Evolutionary conservation across 2,888 invertebrate genomes (phyloP).

Genomic region (Charanyca ferruginea): DNA sequence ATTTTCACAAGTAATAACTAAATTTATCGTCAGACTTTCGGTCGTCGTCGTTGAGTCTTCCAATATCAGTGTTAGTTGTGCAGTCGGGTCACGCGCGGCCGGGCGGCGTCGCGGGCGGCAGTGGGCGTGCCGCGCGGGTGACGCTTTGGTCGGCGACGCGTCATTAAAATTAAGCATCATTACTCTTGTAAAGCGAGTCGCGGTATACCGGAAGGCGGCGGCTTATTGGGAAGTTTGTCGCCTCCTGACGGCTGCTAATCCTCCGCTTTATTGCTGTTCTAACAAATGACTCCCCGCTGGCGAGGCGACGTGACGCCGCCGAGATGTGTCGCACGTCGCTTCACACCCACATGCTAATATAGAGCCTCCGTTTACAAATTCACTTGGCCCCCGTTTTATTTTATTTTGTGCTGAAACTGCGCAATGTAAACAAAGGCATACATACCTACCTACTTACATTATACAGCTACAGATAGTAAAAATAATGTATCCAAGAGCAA

Average conservation of each 20-base stretch:
- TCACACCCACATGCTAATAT: constrained; percentile 60
- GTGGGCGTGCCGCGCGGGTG: constrained; percentile 70
- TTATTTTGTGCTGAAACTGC: constrained; percentile 21
- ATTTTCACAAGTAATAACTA: constrained; percentile 91
- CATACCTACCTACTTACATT: not conserved
- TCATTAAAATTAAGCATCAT: constrained; percentile 91
- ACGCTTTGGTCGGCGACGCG: constrained; percentile 83
- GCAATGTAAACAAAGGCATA: constrained; percentile 1
- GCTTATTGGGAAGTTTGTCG: constrained; percentile 88
- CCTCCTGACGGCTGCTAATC: constrained; percentile 84
- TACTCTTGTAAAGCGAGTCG: constrained; percentile 88
- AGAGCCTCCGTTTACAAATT: constrained; percentile 48
- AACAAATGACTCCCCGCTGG: constrained; percentile 82
- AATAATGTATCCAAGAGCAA: constrained; percentile 45
- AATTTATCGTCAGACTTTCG: constrained; percentile 91
- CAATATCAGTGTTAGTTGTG: constrained; percentile 84
- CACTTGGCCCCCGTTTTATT: constrained; percentile 39
- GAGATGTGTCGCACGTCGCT: constrained; percentile 53
- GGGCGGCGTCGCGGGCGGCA: constrained; percentile 72
- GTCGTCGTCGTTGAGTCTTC: constrained; percentile 83
- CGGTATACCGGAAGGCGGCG: constrained; percentile 80
- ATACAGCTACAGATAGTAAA: constrained; percentile 35
- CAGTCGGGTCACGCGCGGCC: constrained; percentile 84
- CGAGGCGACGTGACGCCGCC: constrained; percentile 68
- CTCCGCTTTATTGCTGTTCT: constrained; percentile 85